Conservation (phyloP, 1,140 invertebrate genomes). For the Drosophila asahinai region DNA sequence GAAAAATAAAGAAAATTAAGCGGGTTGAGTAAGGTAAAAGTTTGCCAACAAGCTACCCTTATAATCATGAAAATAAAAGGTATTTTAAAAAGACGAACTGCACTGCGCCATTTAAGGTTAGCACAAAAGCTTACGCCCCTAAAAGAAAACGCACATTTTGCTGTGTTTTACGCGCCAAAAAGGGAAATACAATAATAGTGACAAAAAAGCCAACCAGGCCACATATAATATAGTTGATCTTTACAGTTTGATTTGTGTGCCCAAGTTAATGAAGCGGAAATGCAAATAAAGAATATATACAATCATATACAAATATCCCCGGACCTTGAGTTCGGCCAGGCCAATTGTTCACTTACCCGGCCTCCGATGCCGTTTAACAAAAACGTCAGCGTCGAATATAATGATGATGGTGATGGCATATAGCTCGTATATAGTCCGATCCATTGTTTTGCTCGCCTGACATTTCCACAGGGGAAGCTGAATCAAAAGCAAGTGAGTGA, state of each 20-base stretch:
- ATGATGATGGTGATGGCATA: constrained; percentile 20
- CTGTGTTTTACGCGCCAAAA: constrained; percentile 56
- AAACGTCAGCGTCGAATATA: constrained; percentile 33
- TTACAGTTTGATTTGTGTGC: constrained; percentile 38
- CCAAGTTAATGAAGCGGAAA: constrained; percentile 73
- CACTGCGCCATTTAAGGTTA: constrained; percentile 58
- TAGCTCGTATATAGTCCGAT: constrained; percentile 24
- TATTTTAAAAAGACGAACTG: constrained; percentile 49
- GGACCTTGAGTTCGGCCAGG: constrained; percentile 35
- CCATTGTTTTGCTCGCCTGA: constrained; percentile 62
- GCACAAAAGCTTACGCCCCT: constrained; percentile 49
- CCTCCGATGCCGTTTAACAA: constrained; percentile 28
- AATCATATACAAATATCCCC: constrained; percentile 13
- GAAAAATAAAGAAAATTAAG: constrained; percentile 36
- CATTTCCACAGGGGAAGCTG: constrained; percentile 54
- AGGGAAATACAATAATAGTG: constrained; percentile 33
- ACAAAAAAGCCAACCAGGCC: constrained; percentile 18
- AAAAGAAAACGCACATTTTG: constrained; percentile 31
- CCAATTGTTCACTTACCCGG: constrained; percentile 75
- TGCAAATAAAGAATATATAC: constrained; percentile 60
- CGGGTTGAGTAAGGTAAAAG: constrained; percentile 41
- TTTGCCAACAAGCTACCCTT: constrained; percentile 37
- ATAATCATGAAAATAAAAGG: constrained; percentile 10
- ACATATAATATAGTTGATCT: constrained; percentile 28
- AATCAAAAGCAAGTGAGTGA: constrained; percentile 46